phyloP scores from a whole-genome alignment of 1,140 invertebrate species.

The Belonocnema kinseyi region DNA sequence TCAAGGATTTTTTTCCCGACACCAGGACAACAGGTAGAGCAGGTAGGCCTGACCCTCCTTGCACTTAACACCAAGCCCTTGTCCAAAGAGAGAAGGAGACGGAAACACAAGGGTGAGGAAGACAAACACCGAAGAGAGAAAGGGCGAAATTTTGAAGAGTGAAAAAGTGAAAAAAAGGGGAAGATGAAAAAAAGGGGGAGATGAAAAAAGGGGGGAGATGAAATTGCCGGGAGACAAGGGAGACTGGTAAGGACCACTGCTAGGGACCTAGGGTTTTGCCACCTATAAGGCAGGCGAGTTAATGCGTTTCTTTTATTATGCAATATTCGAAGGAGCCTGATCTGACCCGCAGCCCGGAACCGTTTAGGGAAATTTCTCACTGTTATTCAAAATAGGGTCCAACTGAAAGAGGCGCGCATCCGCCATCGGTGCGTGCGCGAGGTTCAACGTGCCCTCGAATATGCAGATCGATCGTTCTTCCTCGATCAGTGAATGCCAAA shows the following conservation, averaged over 20 bases:
- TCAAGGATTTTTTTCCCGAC: slow-evolving; percentile 46
- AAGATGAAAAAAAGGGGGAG: background rate
- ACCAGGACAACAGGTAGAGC: slow-evolving; percentile 68
- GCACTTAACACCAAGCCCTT: slow-evolving; percentile 50
- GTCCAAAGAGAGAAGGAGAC: slow-evolving; percentile 40
- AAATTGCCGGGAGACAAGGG: slow-evolving; percentile 35
- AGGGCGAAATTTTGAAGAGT: slow-evolving; percentile 42
- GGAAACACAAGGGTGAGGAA: slow-evolving; percentile 42
- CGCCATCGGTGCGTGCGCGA: slow-evolving; percentile 43
- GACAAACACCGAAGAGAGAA: background rate
- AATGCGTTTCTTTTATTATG: slow-evolving; percentile 73
- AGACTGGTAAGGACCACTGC: slow-evolving; percentile 32
- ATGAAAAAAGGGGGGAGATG: no score
- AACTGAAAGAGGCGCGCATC: slow-evolving; percentile 60
- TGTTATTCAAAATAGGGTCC: slow-evolving; percentile 74
- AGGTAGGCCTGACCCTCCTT: slow-evolving; percentile 62
- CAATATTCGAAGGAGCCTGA: slow-evolving; percentile 63
- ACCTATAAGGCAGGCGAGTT: slow-evolving; percentile 53
- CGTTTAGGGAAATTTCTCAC: slow-evolving; percentile 73
- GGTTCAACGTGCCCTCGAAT: slow-evolving; percentile 52
- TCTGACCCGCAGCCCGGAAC: slow-evolving; percentile 63
- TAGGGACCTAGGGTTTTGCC: slow-evolving; percentile 27
- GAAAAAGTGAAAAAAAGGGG: slow-evolving; percentile 33
- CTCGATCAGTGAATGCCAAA: slow-evolving; percentile 60
- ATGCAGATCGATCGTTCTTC: slow-evolving; percentile 72